phyloP scores from a whole-genome alignment of 2,113 vertebrate species.

The Callocephalon fimbriatum region DNA sequence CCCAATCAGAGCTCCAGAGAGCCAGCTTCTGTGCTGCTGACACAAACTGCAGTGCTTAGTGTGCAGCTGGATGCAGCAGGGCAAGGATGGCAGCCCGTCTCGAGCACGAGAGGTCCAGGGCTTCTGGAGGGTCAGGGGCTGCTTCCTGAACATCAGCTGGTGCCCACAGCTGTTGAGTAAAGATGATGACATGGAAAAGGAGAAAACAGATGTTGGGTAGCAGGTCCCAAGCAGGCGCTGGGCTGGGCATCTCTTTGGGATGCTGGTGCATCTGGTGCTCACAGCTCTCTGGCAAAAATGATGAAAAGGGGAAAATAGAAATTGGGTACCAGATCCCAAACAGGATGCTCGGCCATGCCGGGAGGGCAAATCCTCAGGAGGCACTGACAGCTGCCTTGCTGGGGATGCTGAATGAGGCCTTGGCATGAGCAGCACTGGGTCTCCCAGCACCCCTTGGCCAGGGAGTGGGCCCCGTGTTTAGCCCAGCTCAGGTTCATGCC shows the following conservation, averaged over 20 bases:
- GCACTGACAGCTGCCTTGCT: background rate
- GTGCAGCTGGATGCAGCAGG: background rate
- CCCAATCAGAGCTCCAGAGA: background rate
- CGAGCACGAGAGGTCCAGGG: rapidly evolving
- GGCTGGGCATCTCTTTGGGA: background rate
- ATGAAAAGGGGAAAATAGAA: background rate
- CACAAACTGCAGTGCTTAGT: background rate
- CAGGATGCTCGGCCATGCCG: background rate
- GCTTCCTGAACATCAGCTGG: background rate
- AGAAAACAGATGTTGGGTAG: background rate
- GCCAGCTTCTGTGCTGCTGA: background rate
- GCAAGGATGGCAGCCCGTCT: background rate
- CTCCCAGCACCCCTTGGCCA: background rate
- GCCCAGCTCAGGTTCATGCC: background rate
- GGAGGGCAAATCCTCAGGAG: background rate
- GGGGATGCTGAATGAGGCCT: background rate
- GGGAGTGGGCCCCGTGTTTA: rapidly evolving
- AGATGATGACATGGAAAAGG: background rate
- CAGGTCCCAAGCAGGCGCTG: background rate
- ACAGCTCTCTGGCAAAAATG: background rate
- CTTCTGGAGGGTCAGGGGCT: background rate
- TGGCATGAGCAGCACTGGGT: rapidly evolving
- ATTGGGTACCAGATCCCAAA: background rate
- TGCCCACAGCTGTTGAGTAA: background rate
- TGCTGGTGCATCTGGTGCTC: background rate